Conservation (phyloP, 1,140 invertebrate genomes). For the Hylaeus anthracinus region DNA sequence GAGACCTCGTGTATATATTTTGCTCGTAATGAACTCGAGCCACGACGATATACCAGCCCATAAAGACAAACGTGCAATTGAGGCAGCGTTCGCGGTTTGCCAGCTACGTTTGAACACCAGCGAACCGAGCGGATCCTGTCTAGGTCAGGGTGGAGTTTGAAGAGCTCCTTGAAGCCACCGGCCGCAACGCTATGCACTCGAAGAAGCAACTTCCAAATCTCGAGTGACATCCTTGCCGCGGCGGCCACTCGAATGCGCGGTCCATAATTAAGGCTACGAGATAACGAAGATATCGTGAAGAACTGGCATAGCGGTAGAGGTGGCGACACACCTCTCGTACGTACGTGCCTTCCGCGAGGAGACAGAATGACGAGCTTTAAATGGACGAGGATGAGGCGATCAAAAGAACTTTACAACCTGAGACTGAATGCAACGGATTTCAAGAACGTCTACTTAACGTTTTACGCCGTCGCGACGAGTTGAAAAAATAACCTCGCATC, state of each 20-base stretch:
- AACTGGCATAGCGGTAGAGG: background rate
- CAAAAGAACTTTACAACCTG: background rate
- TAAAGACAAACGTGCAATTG: constrained; percentile 5
- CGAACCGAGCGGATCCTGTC: constrained; percentile 14
- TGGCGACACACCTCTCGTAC: background rate
- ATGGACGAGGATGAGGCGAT: background rate
- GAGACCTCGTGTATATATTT: background rate
- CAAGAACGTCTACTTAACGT: background rate
- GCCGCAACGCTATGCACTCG: constrained; percentile 31
- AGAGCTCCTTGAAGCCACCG: constrained; percentile 20
- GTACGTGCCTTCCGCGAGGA: too few relatives aligned
- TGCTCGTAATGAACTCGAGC: background rate
- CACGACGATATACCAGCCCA: background rate
- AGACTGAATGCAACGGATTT: background rate
- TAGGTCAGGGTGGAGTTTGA: constrained; percentile 31
- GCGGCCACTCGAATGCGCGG: constrained; percentile 27
- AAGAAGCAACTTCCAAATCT: constrained; percentile 41
- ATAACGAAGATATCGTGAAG: constrained; percentile 39
- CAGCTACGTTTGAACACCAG: constrained; percentile 33
- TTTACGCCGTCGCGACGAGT: too few relatives aligned
- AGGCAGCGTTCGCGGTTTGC: background rate
- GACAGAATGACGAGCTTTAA: background rate
- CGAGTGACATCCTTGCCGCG: constrained; percentile 23
- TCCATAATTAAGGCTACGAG: constrained; percentile 37
- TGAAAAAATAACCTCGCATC: too few relatives aligned